A percentile compares a stretch with the other conserved stretches of the same genome.
Conservation (phyloP, 2,888 invertebrate genomes). For the Sisyra nigra region DNA sequence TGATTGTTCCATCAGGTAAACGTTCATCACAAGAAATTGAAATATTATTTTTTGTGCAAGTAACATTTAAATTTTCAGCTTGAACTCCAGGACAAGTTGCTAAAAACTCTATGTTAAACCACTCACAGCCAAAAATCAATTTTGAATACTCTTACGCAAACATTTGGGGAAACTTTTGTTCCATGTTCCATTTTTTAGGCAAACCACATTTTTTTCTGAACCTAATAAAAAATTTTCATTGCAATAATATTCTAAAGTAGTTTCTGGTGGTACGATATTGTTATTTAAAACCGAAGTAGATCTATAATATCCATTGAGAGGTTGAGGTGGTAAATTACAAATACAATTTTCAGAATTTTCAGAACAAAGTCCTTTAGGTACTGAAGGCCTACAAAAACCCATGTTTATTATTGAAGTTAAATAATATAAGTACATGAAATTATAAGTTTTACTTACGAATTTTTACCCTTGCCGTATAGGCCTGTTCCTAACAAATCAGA, state of each 20-base stretch:
- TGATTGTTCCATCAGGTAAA: slow-evolving; percentile 9
- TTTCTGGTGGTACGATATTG: neutral
- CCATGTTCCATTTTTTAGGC: neutral
- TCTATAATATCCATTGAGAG: neutral
- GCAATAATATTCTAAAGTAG: neutral
- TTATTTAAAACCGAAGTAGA: neutral
- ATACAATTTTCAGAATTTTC: neutral
- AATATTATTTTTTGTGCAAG: slow-evolving; percentile 6
- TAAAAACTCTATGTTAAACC: slow-evolving; percentile 5
- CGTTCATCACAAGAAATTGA: slow-evolving; percentile 5
- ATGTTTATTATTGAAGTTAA: neutral
- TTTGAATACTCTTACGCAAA: neutral
- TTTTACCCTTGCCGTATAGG: no score
- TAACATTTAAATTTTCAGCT: slow-evolving; percentile 6
- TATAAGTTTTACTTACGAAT: no score
- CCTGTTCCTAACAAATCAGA: no score
- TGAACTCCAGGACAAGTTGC: slow-evolving; percentile 8
- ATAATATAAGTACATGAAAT: no score
- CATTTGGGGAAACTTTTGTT: neutral
- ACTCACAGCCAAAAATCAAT: neutral
- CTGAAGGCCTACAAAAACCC: neutral
- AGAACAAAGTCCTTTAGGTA: no score
- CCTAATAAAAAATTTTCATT: neutral
- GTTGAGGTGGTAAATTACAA: neutral
- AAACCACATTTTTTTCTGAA: neutral